These are phyloP conservation scores for Drosophila subquinaria DNA, from an alignment of 2,888 invertebrate genomes.

Conservation along the genomic window DNA sequence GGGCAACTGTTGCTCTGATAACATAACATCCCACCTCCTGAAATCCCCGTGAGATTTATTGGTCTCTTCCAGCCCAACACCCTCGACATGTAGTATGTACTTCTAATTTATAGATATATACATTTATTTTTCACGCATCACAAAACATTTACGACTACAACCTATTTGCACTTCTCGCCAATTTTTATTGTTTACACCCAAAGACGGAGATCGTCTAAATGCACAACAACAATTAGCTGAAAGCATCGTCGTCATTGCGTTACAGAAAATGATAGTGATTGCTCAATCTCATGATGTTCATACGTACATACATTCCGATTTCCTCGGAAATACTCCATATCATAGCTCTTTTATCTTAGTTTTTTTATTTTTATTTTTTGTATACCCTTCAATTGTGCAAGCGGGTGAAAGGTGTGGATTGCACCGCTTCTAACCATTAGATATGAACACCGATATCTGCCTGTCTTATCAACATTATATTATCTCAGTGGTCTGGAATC, in stretches of 20 bases:
- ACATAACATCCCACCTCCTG: conserved; percentile 40
- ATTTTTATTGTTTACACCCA: conserved; percentile 24
- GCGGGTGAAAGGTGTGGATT: conserved; percentile 1
- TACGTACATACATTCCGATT: conserved; percentile 10
- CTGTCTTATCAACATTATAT: conserved; percentile 2
- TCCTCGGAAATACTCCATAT: conserved; percentile 28
- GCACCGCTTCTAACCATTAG: not conserved
- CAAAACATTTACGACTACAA: conserved; percentile 25
- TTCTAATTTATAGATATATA: conserved; percentile 58
- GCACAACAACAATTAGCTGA: conserved; percentile 5
- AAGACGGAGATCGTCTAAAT: not conserved
- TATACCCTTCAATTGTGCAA: conserved; percentile 10
- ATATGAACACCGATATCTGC: not conserved
- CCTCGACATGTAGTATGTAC: conserved; percentile 3
- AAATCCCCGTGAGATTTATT: conserved; percentile 72
- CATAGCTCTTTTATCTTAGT: not conserved
- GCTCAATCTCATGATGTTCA: not conserved
- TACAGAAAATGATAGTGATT: conserved; percentile 35
- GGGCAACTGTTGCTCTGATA: not conserved
- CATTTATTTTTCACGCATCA: conserved; percentile 75
- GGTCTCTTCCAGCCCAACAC: conserved; percentile 2
- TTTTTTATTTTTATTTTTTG: not conserved
- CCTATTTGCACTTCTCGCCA: conserved; percentile 44
- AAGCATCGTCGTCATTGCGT: conserved; percentile 11
- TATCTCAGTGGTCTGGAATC: not conserved